Evolutionary conservation across 2,888 invertebrate species (phyloP), one percentile per base, ranked within the genome.

Genomic region (Scotopteryx bipunctaria): DNA sequence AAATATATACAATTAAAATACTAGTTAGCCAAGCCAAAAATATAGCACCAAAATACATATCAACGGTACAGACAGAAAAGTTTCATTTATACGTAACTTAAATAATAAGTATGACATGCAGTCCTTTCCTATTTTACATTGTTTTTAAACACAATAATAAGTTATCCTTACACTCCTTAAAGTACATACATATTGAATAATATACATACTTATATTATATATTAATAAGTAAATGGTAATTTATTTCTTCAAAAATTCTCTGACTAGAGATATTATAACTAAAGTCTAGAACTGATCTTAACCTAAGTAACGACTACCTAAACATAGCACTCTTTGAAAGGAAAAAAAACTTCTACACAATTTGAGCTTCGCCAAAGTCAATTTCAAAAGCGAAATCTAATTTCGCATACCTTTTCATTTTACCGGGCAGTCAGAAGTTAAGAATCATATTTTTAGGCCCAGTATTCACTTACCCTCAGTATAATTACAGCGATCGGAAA

Each of bases 11-110:
- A 85, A 82, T 81, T 84, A 84, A 60, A 85, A 75, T 57, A 76
- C 83, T 87, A 87, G 80, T 87, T 85, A 88, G 88, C 87, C 83
- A 86, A 88, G 88, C 88, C 87, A 83, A 88, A 86, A 81, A 76
- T 67, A 83, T 88, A 90, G 89, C 89, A 90, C 89, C 89, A 83
- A 88, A 87, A 85, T 74, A 80, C 77, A 74, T 82, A 78, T 78
- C 65, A 78, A 81, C 43, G 64, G 82, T 82, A 83, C 74, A 73
- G 86, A 88, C 71, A 88, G 89, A 89, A 88, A 89, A 89, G 87
- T 89, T 89, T 86, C 89, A 78, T 52, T 52, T 53, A 47, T 11
- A 57, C 21, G 45, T 50, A 43, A 55, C 53, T 51, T 61, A 59
- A 25, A 46, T 38, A 52, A 50, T 55, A 52, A 45, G 48, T 49